A percentile compares a stretch with the other conserved stretches of the same genome.
phyloP scores from a whole-genome alignment of 2,888 invertebrate species.

The Polymixis lichenea region DNA sequence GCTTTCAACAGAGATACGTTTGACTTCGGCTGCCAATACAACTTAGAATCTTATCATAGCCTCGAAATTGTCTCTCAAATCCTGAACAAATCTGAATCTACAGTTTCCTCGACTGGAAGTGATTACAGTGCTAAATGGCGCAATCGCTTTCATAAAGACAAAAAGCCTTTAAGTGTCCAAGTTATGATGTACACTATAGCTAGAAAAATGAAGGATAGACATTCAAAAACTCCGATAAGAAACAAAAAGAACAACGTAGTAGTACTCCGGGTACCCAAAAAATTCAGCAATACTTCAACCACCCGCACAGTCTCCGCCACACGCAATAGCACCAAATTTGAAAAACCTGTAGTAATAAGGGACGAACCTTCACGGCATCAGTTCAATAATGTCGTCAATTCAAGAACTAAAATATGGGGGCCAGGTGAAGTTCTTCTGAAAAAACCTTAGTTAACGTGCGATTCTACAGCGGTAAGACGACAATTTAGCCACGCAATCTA shows the following conservation, averaged over 20 bases:
- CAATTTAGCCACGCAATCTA: neutral
- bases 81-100: constrained; percentile 72
- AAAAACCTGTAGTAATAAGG: constrained; percentile 72
- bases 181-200: constrained; percentile 69
- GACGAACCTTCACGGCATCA: constrained; percentile 62
- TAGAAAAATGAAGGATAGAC: constrained; percentile 71
- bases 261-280: constrained; percentile 69
- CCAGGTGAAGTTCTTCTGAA: constrained; percentile 74
- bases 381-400: constrained; percentile 40
- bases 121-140: constrained; percentile 64
- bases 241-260: constrained; percentile 71
- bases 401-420: constrained; percentile 73
- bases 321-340: constrained; percentile 54
- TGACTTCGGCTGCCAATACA: constrained; percentile 76
- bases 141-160: constrained; percentile 52
- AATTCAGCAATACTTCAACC: constrained; percentile 66
- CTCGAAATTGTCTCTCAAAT: constrained; percentile 76
- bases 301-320: constrained; percentile 49
- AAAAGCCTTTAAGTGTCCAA: constrained; percentile 64
- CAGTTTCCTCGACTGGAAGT: constrained; percentile 68
- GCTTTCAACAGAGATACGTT: constrained; percentile 53
- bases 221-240: constrained; percentile 54
- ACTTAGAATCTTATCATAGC: constrained; percentile 74
- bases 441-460: constrained; percentile 34
- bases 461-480: constrained; percentile 33